These are phyloP conservation scores for Mesochorus sp. DNA, from an alignment of 2,888 invertebrate genomes.

Conservation along the genomic window DNA sequence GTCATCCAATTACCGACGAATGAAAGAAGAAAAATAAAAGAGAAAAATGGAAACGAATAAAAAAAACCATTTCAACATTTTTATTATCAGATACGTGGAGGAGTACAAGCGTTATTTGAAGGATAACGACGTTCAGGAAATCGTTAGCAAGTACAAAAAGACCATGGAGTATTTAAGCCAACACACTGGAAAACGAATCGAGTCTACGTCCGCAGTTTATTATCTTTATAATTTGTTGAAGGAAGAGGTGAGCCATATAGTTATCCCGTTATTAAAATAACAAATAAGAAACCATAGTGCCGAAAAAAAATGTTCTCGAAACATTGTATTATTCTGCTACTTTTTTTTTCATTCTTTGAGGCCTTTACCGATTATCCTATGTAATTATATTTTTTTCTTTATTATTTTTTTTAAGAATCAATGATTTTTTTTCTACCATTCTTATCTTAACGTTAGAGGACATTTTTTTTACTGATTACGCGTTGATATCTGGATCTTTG, in stretches of 20 bases:
- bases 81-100: slow-evolving; percentile 73
- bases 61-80: background rate
- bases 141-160: slow-evolving; percentile 77
- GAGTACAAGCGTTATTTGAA: slow-evolving; percentile 70
- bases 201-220: slow-evolving; percentile 74
- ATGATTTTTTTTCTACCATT: no score
- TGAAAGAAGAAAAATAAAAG: background rate
- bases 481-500: no score
- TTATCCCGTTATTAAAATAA: background rate
- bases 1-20: background rate
- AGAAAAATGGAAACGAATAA: background rate
- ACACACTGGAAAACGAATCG: slow-evolving; percentile 77
- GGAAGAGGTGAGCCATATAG: slow-evolving; percentile 76
- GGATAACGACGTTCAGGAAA: slow-evolving; percentile 70
- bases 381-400: no score
- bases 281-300: background rate
- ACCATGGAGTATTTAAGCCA: slow-evolving; percentile 80
- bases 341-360: no score
- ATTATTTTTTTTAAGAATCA: no score
- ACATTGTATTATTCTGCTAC: background rate
- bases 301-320: background rate
- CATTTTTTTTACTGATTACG: no score
- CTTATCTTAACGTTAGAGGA: no score
- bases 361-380: no score
- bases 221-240: slow-evolving; percentile 80